Evolutionary conservation across 2,113 vertebrate genomes (phyloP), one percentile per base, ranked within the genome.

Genomic region (Serinus canaria): DNA sequence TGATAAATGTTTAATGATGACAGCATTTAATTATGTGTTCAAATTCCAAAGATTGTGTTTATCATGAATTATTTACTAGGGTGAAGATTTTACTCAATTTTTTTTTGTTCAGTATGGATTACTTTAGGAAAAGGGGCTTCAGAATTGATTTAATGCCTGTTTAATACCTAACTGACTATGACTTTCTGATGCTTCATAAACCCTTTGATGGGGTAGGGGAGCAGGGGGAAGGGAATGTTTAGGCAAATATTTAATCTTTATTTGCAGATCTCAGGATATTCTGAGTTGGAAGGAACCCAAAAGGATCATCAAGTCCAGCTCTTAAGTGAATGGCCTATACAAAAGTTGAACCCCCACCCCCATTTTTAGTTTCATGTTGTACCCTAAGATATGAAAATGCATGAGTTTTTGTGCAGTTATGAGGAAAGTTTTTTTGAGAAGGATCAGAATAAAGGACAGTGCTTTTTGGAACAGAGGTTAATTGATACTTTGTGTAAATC

Each of bases 11-110:
- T 98, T 97, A 92, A 97, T 96, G 92, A 94, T 94, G 96, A 62
- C 87, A 95, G 84, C 92, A 93, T 94, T 96, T 97, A 96, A 97
- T 97, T 97, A 95, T 96, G 94, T 97, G 93, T 97, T 97, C 80
- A 77, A 95, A 95, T 97, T 97, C 96, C 92, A 87, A 70, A 95
- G 90, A 82, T 94, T 92, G 94, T 97, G 95, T 97, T 97, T 92
- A 85, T 87, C 37, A 89, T 97, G 70, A 96, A 97, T 97, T 97
- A 97, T 96, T 97, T 97, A 97, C 93, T 80, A 93, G 94, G 94
- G 80, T 95, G 90, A 96, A 95, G 92, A 58, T 59, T 80, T 89
- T 91, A 62, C 47, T 93, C 58, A 24, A 43, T 74, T 91, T 62
- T 74, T 87, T 74, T 87, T 43, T 81, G 33, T 85, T 90, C 55